phyloP scores from a whole-genome alignment of 2,797 vertebrate genomes.

The Clamator glandarius region DNA sequence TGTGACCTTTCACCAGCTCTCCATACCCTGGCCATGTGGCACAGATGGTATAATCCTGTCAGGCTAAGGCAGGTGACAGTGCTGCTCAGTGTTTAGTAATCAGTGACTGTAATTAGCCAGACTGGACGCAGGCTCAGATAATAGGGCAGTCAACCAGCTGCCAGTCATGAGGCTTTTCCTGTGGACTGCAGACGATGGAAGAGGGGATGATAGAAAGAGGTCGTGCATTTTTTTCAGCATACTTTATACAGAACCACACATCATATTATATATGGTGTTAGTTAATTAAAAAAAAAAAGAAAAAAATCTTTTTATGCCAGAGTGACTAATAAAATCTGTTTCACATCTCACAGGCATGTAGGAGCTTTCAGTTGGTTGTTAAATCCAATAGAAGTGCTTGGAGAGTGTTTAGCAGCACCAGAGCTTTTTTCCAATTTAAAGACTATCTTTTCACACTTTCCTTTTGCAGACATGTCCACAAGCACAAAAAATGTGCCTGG shows the following conservation, averaged over 20 bases:
- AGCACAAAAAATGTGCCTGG: accelerated
- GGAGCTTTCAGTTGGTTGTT: not conserved
- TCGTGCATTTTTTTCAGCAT: not conserved
- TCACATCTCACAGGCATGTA: not conserved
- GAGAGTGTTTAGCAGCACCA: not conserved
- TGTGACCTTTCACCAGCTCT: conserved; percentile 76
- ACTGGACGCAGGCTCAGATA: conserved; percentile 84
- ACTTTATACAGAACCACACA: not conserved
- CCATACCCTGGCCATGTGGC: conserved; percentile 80
- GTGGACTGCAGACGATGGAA: not conserved
- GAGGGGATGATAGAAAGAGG: not conserved
- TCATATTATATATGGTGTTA: not conserved
- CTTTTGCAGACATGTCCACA: not conserved
- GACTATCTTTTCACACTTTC: not conserved
- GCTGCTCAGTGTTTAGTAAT: conserved; percentile 84
- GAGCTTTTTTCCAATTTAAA: not conserved
- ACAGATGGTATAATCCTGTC: conserved; percentile 92
- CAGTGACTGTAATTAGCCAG: conserved; percentile 91
- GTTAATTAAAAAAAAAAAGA: not conserved
- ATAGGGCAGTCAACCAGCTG: conserved; percentile 89
- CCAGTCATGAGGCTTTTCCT: conserved; percentile 73
- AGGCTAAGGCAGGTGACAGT: conserved; percentile 85
- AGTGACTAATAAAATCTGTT: not conserved
- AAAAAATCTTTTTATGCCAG: not conserved
- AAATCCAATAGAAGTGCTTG: not conserved